phyloP scores from a whole-genome alignment of 2,888 invertebrate genomes.

The Pyrochroa serraticornis region DNA sequence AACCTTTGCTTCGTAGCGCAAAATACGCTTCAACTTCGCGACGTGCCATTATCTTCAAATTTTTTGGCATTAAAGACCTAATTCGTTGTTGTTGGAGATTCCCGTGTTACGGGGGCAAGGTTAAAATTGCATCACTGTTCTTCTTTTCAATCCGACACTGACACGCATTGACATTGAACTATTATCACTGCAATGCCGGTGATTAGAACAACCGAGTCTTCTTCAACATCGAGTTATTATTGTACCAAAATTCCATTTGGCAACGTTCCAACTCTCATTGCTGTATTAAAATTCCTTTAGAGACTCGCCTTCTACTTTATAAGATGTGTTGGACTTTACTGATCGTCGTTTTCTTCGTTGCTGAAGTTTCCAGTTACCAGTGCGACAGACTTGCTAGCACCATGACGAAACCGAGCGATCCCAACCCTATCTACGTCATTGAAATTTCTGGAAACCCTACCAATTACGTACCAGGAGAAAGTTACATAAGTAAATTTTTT shows the following conservation, averaged over 20 bases:
- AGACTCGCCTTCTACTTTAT: not conserved
- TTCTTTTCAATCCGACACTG: conserved; percentile 1
- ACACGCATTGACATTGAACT: conserved; percentile 4
- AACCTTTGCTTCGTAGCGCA: no score
- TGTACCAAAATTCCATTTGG: conserved; percentile 4
- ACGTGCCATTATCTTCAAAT: no score
- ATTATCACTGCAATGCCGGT: no score
- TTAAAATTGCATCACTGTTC: conserved; percentile 5
- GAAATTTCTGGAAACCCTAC: conserved; percentile 45
- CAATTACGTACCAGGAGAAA: conserved; percentile 41
- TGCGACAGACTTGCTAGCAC: conserved; percentile 55
- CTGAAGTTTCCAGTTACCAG: not conserved
- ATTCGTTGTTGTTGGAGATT: not conserved
- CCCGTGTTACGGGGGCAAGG: conserved; percentile 9
- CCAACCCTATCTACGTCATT: conserved; percentile 56
- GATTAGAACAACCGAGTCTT: no score
- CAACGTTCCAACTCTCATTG: not conserved
- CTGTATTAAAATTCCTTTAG: conserved; percentile 10
- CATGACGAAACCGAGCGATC: conserved; percentile 56
- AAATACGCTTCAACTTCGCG: no score
- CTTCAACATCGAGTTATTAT: not conserved
- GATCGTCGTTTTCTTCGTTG: not conserved
- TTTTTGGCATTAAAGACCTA: no score
- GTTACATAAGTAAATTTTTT: conserved; percentile 41
- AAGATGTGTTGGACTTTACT: not conserved